Evolutionary conservation across 2,797 vertebrate genomes (phyloP).

Genomic region (Apogon hyalosoma): DNA sequence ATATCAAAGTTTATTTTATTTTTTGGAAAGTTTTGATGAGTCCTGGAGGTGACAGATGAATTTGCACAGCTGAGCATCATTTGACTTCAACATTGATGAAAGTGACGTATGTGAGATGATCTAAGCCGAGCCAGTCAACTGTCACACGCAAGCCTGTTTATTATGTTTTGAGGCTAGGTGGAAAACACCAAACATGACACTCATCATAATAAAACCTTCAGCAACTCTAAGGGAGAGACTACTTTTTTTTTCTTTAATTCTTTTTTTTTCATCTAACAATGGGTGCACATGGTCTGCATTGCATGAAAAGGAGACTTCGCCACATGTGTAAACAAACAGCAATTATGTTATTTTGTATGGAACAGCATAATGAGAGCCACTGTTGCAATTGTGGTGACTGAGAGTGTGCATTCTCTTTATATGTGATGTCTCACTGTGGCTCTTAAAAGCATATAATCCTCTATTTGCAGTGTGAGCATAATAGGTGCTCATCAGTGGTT

Average conservation of each 20-base stretch:
- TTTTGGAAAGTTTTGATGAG: not conserved
- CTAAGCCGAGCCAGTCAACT: not conserved
- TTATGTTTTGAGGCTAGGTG: constrained; percentile 4
- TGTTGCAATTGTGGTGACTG: constrained; percentile 45
- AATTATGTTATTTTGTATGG: constrained; percentile 58
- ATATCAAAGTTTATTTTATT: constrained; percentile 7
- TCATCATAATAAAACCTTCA: constrained; percentile 31
- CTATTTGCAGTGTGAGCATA: constrained; percentile 24
- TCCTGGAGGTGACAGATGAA: not conserved
- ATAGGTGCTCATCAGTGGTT: constrained; percentile 13
- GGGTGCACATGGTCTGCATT: constrained; percentile 46
- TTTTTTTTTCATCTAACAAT: constrained; percentile 46
- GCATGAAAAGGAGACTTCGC: constrained; percentile 42
- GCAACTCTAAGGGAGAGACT: not conserved
- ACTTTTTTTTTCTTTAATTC: constrained; percentile 7
- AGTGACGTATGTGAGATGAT: not conserved
- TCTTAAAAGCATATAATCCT: constrained; percentile 42
- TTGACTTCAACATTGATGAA: constrained; percentile 5
- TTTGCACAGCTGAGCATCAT: constrained; percentile 33
- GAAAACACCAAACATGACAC: constrained; percentile 18
- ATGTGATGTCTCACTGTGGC: constrained; percentile 30
- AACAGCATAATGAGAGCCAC: constrained; percentile 65
- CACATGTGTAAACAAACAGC: constrained; percentile 60
- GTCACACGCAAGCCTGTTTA: constrained; percentile 10
- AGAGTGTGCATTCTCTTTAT: constrained; percentile 36